Evolutionary conservation across 2,888 invertebrate species (phyloP).

Genomic region (Hemaris fuciformis): DNA sequence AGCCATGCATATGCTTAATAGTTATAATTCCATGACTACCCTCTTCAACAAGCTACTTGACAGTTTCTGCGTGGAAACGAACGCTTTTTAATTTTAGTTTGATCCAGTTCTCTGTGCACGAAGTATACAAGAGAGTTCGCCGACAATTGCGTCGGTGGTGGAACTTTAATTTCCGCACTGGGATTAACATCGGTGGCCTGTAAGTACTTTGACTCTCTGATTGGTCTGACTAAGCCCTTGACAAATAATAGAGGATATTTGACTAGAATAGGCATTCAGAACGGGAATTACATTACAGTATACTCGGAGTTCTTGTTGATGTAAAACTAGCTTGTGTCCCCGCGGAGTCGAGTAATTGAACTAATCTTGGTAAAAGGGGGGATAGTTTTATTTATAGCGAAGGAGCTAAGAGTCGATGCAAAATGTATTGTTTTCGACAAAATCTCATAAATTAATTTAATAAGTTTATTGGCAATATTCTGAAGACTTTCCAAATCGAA

Average conservation of each 20-base stretch:
- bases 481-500: too few relatives aligned
- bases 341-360: neutral
- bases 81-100: neutral
- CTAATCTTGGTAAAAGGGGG: neutral
- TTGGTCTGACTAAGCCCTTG: neutral
- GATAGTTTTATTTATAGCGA: neutral
- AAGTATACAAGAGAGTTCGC: neutral
- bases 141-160: neutral
- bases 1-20: too few relatives aligned
- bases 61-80: too few relatives aligned
- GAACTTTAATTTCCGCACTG: slow-evolving; percentile 14
- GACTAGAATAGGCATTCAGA: neutral
- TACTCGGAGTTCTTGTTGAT: neutral
- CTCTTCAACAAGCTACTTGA: too few relatives aligned
- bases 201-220: neutral
- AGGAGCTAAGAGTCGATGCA: neutral
- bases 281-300: neutral
- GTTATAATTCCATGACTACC: too few relatives aligned
- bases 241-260: neutral
- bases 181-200: neutral
- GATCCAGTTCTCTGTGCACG: neutral
- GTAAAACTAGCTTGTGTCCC: neutral
- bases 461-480: too few relatives aligned
- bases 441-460: too few relatives aligned
- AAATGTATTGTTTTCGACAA: too few relatives aligned